Conservation (phyloP, 1,140 invertebrate genomes). For the Drosophila erecta region DNA sequence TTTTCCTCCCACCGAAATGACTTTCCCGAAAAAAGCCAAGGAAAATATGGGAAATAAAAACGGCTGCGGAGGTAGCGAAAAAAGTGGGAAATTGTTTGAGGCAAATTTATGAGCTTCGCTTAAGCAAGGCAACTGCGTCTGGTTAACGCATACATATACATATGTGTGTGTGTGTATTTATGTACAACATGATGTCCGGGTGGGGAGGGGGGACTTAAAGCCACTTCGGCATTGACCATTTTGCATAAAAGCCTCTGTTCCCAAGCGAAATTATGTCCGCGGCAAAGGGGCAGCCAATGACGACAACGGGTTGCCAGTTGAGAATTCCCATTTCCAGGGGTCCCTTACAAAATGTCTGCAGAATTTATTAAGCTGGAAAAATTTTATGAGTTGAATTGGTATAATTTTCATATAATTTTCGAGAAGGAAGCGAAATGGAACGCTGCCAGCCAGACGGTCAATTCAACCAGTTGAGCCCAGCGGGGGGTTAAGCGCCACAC, state of each 20-base stretch:
- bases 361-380: conserved; percentile 82
- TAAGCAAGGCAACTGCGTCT: conserved; percentile 39
- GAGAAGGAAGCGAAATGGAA: conserved; percentile 75
- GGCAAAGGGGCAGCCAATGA: conserved; percentile 5
- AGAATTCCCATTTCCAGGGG: not conserved
- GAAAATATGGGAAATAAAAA: conserved; percentile 46
- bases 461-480: conserved; percentile 71
- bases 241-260: conserved; percentile 26
- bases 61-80: conserved; percentile 18
- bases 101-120: conserved; percentile 57
- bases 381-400: conserved; percentile 84
- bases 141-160: no score
- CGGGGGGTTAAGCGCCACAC: conserved; percentile 70
- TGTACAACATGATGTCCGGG: not conserved
- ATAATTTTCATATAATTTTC: conserved; percentile 84
- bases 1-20: conserved; percentile 19
- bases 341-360: conserved; percentile 75
- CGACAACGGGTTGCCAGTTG: conserved; percentile 12
- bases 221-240: conserved; percentile 32
- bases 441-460: conserved; percentile 48
- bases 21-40: conserved; percentile 22
- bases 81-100: conserved; percentile 47
- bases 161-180: not conserved
- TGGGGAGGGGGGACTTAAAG: conserved; percentile 5
- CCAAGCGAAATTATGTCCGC: conserved; percentile 3